Evolutionary conservation across 2,888 invertebrate genomes (phyloP).

Genomic region (Catonia carolina): DNA sequence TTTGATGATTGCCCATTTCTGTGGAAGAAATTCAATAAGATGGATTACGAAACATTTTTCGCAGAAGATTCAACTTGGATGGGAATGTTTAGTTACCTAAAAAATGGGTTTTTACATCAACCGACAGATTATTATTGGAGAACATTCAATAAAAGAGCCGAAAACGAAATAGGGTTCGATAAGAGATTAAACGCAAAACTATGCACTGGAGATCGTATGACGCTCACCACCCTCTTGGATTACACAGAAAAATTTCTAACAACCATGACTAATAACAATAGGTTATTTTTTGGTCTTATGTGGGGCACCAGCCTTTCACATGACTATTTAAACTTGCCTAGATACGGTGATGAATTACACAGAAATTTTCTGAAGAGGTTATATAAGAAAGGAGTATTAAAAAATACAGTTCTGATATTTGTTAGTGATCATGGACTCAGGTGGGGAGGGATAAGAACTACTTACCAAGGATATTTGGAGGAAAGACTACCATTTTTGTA

Average conservation of each 20-base stretch:
- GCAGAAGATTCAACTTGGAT: conserved; percentile 76
- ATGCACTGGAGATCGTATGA: conserved; percentile 64
- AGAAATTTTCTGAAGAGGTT: conserved; percentile 52
- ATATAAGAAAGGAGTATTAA: conserved; percentile 49
- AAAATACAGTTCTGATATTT: conserved; percentile 59
- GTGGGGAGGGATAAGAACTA: conserved; percentile 75
- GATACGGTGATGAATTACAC: conserved; percentile 62
- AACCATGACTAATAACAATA: conserved; percentile 45
- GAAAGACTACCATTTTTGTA: conserved; percentile 79
- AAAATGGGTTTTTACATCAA: conserved; percentile 64
- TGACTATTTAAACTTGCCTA: conserved; percentile 73
- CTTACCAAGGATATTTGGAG: conserved; percentile 80
- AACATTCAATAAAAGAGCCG: conserved; percentile 64
- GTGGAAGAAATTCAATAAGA: conserved; percentile 70
- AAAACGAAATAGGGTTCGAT: conserved; percentile 58
- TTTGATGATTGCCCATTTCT: conserved; percentile 78
- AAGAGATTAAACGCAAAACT: conserved; percentile 57
- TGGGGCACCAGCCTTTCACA: conserved; percentile 81
- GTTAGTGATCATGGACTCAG: conserved; percentile 88
- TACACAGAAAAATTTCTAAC: conserved; percentile 60
- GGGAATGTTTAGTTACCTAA: conserved; percentile 73
- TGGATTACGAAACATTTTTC: conserved; percentile 69
- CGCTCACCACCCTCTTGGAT: conserved; percentile 62
- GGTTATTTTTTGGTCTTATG: conserved; percentile 71
- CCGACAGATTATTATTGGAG: conserved; percentile 83